phyloP scores from a whole-genome alignment of 2,113 vertebrate species.

The Anhinga anhinga region DNA sequence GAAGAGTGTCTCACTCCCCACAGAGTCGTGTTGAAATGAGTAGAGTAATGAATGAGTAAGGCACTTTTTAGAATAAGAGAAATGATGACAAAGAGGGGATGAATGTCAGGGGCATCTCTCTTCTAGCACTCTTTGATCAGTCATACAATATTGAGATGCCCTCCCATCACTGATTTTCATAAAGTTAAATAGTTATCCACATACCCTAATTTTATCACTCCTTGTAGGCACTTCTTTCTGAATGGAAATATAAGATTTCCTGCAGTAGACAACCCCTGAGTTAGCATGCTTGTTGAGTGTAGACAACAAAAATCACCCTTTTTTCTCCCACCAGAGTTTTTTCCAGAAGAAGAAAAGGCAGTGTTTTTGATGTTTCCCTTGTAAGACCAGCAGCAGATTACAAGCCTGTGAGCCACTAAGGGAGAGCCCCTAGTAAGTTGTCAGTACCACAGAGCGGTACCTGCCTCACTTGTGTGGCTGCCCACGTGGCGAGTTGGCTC shows the following conservation, averaged over 20 bases:
- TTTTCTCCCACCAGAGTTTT: not conserved
- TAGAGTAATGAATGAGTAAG: accelerated
- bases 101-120: not conserved
- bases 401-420: not conserved
- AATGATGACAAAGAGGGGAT: not conserved
- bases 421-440: not conserved
- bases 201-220: not conserved
- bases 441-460: not conserved
- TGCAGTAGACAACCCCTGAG: not conserved
- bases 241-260: not conserved
- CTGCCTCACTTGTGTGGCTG: not conserved
- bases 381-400: not conserved
- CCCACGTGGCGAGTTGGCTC: not conserved
- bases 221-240: not conserved
- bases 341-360: not conserved
- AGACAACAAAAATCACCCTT: not conserved
- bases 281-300: not conserved
- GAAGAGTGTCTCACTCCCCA: not conserved
- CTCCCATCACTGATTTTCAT: not conserved
- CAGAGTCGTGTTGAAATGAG: not conserved
- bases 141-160: not conserved
- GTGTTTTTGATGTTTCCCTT: not conserved
- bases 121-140: not conserved
- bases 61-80: not conserved
- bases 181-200: not conserved